Evolutionary conservation across 2,113 vertebrate genomes (phyloP), one percentile per base, ranked within the genome.

Genomic region (Barbus barbus): DNA sequence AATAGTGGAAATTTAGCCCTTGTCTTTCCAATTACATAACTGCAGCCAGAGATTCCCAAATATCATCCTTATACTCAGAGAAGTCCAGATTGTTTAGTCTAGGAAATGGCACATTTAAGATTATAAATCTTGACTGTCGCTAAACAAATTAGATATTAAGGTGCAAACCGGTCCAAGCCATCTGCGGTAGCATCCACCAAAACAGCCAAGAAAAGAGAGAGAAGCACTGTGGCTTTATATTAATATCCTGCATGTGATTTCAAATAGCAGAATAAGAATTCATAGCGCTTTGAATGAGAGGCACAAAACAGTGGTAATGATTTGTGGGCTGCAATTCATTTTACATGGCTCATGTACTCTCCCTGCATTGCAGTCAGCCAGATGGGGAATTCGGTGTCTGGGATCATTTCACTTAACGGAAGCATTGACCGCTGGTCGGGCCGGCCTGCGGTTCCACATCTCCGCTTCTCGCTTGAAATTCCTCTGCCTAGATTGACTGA

Each of bases 111-210:
- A 71, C 58, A 77, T 82, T 90, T 85, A 89, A 88, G 85, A 84
- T 83, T 83, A 88, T 82, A 60, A 85, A 83, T 90, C 91, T 88
- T 87, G 82, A 85, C 87, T 90, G 87, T 89, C 86, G 80, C 83
- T 69, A 73, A 83, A 84, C 83, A 90, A 91, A 90, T 89, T 83
- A 90, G 81, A 86, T 83, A 84, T 81, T 76, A 24, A 72, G 79
- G 78, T 58, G 84, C 85, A 41, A 90, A 78, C 75, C 65, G 88
- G 86, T 89, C 86, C 80, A 38, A 63, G 56, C 77, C 56, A 79
- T 79, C 77, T 28, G 36, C 9, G 22, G 53, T 22, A 60, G 33
- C 76, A 41, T 78, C 22, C 51, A 33, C 48, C 33, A 4, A 38
- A 38, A 33, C 53, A 63, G 31, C 36, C 38, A 63, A 79, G 16